Conservation (phyloP, 2,888 invertebrate species). For the Bruchidius siliquastri region DNA sequence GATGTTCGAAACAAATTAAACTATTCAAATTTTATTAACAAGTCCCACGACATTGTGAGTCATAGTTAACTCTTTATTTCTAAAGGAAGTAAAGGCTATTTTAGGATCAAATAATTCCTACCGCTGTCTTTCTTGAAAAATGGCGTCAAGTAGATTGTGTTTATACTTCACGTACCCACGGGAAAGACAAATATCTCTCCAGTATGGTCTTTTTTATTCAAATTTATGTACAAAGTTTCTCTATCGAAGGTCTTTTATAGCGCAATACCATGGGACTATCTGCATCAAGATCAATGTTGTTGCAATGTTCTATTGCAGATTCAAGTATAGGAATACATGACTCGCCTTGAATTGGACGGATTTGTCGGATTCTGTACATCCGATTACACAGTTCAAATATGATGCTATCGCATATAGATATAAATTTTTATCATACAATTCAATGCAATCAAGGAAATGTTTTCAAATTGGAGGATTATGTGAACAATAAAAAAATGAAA, state of each 20-base stretch:
- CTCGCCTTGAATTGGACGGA: neutral
- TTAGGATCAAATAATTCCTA: too few relatives aligned
- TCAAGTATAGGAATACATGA: neutral
- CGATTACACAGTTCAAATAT: neutral
- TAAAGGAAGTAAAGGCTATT: too few relatives aligned
- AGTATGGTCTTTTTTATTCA: too few relatives aligned
- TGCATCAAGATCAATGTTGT: neutral
- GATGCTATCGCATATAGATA: neutral
- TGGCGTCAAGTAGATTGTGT: too few relatives aligned
- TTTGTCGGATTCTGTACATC: neutral
- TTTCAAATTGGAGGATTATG: neutral
- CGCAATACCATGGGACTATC: neutral
- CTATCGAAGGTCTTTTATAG: neutral
- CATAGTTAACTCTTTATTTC: too few relatives aligned
- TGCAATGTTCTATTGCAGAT: neutral
- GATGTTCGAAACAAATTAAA: too few relatives aligned
- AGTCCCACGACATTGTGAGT: too few relatives aligned
- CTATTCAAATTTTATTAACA: too few relatives aligned
- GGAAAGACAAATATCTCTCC: too few relatives aligned
- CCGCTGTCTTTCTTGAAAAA: too few relatives aligned
- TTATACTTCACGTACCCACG: too few relatives aligned
- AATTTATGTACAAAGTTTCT: neutral
- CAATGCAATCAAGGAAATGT: neutral
- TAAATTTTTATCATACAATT: neutral
- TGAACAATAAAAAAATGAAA: neutral